Conservation (phyloP, 2,888 invertebrate species). For the Brenthis ino region DNA sequence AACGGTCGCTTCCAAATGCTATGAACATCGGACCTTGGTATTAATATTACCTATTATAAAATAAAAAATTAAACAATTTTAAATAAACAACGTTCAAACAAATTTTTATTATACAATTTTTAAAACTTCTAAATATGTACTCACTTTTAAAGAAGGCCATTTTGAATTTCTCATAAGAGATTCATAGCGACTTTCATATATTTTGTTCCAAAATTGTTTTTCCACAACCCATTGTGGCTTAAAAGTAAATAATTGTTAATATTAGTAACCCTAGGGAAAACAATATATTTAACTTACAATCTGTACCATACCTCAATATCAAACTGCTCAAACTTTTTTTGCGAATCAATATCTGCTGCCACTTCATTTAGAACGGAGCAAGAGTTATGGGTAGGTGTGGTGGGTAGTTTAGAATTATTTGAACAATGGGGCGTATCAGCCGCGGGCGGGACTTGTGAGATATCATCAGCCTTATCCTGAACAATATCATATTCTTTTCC, state of each 20-base stretch:
- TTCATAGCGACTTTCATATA: slow-evolving; percentile 70
- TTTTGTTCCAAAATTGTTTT: slow-evolving; percentile 62
- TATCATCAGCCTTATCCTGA: slow-evolving; percentile 55
- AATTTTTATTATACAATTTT: not conserved
- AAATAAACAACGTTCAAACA: not conserved
- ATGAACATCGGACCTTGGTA: slow-evolving; percentile 65
- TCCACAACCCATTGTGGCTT: slow-evolving; percentile 63
- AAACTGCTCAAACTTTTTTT: slow-evolving; percentile 56
- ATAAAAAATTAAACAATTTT: not conserved
- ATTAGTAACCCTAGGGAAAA: not conserved
- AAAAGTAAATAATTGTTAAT: slow-evolving; percentile 29
- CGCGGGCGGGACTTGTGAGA: slow-evolving; percentile 49
- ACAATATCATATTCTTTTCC: slow-evolving; percentile 41
- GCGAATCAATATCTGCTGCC: slow-evolving; percentile 59
- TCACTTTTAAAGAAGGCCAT: slow-evolving; percentile 71
- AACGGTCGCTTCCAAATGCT: slow-evolving; percentile 66
- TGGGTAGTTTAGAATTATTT: slow-evolving; percentile 46
- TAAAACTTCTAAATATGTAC: not conserved
- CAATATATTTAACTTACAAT: not conserved
- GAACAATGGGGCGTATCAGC: slow-evolving; percentile 45
- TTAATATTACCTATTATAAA: slow-evolving; percentile 61
- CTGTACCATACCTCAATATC: slow-evolving; percentile 62
- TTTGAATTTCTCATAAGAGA: slow-evolving; percentile 65
- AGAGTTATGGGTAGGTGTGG: slow-evolving; percentile 29
- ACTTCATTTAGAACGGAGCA: slow-evolving; percentile 51